Evolutionary conservation across 2,113 vertebrate genomes (phyloP).

Genomic region (Acinonyx jubatus): DNA sequence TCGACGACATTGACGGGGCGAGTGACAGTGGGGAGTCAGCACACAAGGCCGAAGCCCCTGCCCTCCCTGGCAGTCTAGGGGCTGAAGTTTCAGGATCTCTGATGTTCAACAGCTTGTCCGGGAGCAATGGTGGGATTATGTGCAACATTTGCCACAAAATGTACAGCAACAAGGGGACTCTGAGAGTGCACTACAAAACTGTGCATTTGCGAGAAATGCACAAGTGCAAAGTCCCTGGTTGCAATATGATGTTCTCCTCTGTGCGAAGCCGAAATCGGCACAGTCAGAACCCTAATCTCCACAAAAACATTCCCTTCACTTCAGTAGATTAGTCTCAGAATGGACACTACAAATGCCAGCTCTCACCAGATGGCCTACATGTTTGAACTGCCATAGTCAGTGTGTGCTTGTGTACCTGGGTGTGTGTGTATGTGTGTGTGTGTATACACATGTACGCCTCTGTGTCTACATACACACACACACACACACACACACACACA

Average conservation of each 20-base stretch:
- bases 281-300: slow-evolving; percentile 99
- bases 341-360: slow-evolving; percentile 84
- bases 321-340: slow-evolving; percentile 89
- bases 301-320: slow-evolving; percentile 97
- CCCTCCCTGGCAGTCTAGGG: slow-evolving; percentile 85
- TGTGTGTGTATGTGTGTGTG: neutral
- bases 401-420: slow-evolving; percentile 67
- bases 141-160: slow-evolving; percentile 99
- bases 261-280: slow-evolving; percentile 99
- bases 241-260: slow-evolving; percentile 99
- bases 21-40: slow-evolving; percentile 94
- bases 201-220: slow-evolving; percentile 99
- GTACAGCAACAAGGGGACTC: slow-evolving; percentile 99
- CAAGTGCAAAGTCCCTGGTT: slow-evolving; percentile 98
- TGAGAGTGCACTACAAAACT: slow-evolving; percentile 99
- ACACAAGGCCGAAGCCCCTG: slow-evolving; percentile 85
- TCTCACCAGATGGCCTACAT: slow-evolving; percentile 84
- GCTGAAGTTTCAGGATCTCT: slow-evolving; percentile 87
- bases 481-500: slow-evolving; percentile 61
- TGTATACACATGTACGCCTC: slow-evolving; percentile 17
- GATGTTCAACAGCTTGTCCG: slow-evolving; percentile 90
- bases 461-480: slow-evolving; percentile 55
- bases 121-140: slow-evolving; percentile 93
- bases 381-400: slow-evolving; percentile 86
- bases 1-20: slow-evolving; percentile 95